Conservation (phyloP, 2,113 vertebrate species). For the Genyomyrus donnyi region DNA sequence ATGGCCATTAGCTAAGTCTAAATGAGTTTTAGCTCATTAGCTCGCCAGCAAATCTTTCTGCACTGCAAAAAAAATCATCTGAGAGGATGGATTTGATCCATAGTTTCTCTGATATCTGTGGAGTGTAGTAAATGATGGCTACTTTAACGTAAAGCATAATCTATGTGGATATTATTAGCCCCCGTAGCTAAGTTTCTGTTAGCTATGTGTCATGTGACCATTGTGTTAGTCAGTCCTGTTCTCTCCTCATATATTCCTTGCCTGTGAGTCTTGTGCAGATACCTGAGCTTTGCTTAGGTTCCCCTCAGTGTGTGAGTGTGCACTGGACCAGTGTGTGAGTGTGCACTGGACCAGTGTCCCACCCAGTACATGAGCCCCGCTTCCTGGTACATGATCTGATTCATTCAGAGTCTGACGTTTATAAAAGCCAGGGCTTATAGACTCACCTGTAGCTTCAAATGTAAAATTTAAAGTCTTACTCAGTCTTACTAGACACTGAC, state of each 20-base stretch:
- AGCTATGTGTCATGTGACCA: neutral
- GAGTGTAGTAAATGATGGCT: neutral
- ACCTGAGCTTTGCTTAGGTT: neutral
- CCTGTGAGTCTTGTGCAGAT: neutral
- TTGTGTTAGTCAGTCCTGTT: neutral
- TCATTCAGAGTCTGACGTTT: neutral
- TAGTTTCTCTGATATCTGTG: neutral
- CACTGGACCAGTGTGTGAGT: neutral
- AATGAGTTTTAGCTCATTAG: neutral
- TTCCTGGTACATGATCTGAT: neutral
- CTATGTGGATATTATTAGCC: neutral
- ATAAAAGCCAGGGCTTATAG: neutral
- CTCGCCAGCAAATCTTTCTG: neutral
- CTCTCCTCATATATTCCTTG: neutral
- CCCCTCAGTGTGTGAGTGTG: neutral
- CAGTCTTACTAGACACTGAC: neutral
- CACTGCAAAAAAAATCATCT: neutral
- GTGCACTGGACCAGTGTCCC: neutral
- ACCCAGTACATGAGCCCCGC: neutral
- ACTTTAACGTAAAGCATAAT: neutral
- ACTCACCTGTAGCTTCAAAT: neutral
- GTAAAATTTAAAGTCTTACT: neutral
- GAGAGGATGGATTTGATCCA: neutral
- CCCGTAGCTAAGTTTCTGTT: neutral
- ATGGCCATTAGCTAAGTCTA: neutral